Base-by-base conservation (phyloP, 2,888 invertebrate genomes). In the Volucella zonaria region DNA sequence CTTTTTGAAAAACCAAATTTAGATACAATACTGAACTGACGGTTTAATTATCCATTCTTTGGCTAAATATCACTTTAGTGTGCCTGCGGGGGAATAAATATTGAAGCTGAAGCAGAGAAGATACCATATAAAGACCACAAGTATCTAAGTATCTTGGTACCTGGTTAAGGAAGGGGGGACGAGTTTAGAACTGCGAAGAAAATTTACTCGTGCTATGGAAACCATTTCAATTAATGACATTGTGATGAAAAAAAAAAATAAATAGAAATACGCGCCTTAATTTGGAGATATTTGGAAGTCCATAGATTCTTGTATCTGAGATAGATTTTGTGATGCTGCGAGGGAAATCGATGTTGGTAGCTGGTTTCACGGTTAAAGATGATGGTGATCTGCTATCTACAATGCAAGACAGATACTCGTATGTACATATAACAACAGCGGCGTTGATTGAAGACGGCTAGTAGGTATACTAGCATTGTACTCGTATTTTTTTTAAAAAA, bases 61-160 rank as follows among this genome's bases (percentile, higher is more conserved):
- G 47, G 23, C 15, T 49, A 58, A 49, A 42, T 66, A 73, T 49
- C 43, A 59, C 12, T n/a, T 42, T 31, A 15, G 51, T 51, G 52
- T 76, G 40, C 31, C 23, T 23, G 15, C 18, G 43, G 15, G 38
- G 38, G 8, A 15, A 52, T 52, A 71, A 40, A 61, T 59, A 45
- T 59, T 40, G 31, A 42, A 38, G 51, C 40, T 10, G 9, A 59
- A 43, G 43, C 45, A 59, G 62, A 59, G 62, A 78, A 64, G 78
- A 78, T 78, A 78, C 78, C 78, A 71, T 70, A 78, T 70, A 78
- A 70, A 70, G 68, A 68, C 68, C 8, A 59, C 8, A 56, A 51
- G 64, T 14, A 38, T 31, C 31, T 3, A 23, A 42, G 18, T 8
- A 15, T 31, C 12, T 12, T 11, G 9, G n/a, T 2, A 49, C 1